phyloP scores from a whole-genome alignment of 2,797 vertebrate genomes.

The Cetoscarus ocellatus region DNA sequence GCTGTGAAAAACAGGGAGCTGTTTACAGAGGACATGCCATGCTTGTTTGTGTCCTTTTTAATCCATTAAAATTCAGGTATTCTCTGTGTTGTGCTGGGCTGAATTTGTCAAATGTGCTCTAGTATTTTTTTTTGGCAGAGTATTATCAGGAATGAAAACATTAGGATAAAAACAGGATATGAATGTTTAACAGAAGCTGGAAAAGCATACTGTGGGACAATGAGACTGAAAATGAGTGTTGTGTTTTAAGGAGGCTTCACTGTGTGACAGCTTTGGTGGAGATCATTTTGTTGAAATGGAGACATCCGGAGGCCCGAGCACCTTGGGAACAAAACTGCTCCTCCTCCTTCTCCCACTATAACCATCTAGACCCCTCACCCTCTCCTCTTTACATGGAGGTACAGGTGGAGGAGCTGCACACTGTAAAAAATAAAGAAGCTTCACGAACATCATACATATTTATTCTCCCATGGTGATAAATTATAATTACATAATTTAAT shows the following conservation, averaged over 20 bases:
- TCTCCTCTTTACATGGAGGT: conserved; percentile 5
- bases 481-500: too few relatives aligned
- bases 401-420: conserved; percentile 30
- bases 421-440: conserved; percentile 6
- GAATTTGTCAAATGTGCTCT: too few relatives aligned
- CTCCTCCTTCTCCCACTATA: not conserved
- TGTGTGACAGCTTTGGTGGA: conserved; percentile 23
- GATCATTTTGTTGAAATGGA: conserved; percentile 65
- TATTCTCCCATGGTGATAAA: too few relatives aligned
- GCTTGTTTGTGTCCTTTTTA: not conserved
- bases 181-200: too few relatives aligned
- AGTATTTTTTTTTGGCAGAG: too few relatives aligned
- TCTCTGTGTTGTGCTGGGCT: not conserved
- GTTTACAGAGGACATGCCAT: conserved; percentile 11
- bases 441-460: too few relatives aligned
- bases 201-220: too few relatives aligned
- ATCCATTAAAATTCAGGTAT: not conserved
- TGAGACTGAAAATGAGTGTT: conserved; percentile 1
- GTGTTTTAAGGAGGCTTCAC: conserved; percentile 2
- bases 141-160: too few relatives aligned
- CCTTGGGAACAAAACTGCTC: conserved; percentile 1
- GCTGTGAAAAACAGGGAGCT: not conserved
- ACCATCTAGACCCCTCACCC: too few relatives aligned
- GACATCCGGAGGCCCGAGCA: conserved; percentile 27
- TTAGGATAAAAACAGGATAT: too few relatives aligned